Percentiles rank a stretch among this genome's conserved stretches.
These are phyloP conservation scores for Varecia variegata DNA, from an alignment of 2,797 vertebrate species.

Conservation along the genomic window DNA sequence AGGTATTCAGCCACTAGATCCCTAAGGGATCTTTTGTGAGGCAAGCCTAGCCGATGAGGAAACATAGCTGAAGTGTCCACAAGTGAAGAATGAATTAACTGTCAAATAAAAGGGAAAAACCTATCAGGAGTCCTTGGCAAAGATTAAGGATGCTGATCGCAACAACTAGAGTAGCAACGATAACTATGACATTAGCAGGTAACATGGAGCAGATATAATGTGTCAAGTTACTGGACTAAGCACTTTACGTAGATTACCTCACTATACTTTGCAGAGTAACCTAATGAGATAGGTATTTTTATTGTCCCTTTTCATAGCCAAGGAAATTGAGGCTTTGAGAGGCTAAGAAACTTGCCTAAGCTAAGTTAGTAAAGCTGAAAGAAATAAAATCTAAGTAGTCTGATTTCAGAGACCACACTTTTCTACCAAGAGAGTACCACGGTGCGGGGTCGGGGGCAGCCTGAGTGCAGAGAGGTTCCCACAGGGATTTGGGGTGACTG, in stretches of 20 bases:
- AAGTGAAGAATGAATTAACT: constrained; percentile 87
- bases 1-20: constrained; percentile 88
- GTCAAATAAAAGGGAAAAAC: constrained; percentile 63
- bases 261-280: not conserved
- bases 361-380: not conserved
- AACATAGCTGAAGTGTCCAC: constrained; percentile 89
- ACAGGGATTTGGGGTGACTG: too few species aligned
- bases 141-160: not conserved
- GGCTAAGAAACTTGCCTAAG: not conserved
- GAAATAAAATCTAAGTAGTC: not conserved
- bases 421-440: not conserved
- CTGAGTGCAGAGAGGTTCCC: not conserved
- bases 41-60: constrained; percentile 88
- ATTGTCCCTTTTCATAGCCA: not conserved
- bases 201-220: not conserved
- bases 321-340: not conserved
- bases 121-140: not conserved
- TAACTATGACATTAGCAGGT: not conserved
- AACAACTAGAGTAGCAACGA: not conserved
- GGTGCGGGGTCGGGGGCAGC: not conserved
- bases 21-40: constrained; percentile 87
- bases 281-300: not conserved
- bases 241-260: not conserved
- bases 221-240: not conserved
- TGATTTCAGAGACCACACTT: not conserved